Base-by-base conservation (phyloP, 2,113 vertebrate species). In the Larimichthys crocea region DNA sequence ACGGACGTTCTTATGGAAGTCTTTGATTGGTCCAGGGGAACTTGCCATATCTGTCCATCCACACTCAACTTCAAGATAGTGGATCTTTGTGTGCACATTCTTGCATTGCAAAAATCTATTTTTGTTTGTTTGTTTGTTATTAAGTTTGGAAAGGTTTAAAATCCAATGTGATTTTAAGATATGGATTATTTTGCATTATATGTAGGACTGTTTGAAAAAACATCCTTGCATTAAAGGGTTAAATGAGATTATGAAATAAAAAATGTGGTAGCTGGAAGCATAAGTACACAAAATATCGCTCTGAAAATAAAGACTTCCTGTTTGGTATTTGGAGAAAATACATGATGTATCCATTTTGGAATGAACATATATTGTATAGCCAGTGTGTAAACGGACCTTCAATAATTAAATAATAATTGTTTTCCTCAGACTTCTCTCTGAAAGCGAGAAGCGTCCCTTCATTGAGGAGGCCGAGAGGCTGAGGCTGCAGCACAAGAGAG, bases 401-500 rank as follows among this genome's bases (percentile, higher is more conserved):
- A 19, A 2, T 60, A 24, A n/a, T 49, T n/a, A 10, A 44, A 1
- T 61, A 2, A 24, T 24, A 24, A 24, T 24, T 70, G 20, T 53
- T n/a, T 3, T 59, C 62, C 17, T 22, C 89, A 98, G 97, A 29
- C 93, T 98, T 78, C 80, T 98, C 48, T 97, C 96, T 0, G 97
- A 98, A 73, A 95, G 86, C 0, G 97, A 98, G 92, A 97, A 97
- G 69, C 95, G 96, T 48, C 97, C 97, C 2, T 98, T 98, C 11
- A 93, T 98, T 42, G 96, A 97, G 64, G 97, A 98, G 88, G 97
- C 97, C 0, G 97, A 98, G 82, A 90, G 97, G n/a, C 95, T 98
- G 74, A 92, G 97, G 53, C 94, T 97, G 52, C 97, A 98, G 91
- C 97, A 98, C 92, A 98, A 98, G 92, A 98, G 96, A 82, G 97